Evolutionary conservation across 2,113 vertebrate species (phyloP), one percentile per base, ranked within the genome.

Genomic region (Nerophis ophidion): DNA sequence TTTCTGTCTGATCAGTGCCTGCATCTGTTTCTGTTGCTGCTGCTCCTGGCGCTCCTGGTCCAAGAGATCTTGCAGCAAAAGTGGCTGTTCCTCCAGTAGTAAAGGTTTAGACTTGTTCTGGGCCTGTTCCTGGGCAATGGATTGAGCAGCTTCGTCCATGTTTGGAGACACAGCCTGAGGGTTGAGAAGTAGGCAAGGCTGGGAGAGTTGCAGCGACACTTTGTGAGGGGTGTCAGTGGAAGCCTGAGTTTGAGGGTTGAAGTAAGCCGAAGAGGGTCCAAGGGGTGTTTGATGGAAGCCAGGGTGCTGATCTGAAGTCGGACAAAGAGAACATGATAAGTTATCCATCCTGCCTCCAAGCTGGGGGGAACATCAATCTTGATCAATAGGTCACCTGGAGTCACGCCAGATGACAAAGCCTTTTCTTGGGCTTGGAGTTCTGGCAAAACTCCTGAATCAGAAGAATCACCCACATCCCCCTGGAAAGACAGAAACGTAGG

Each of bases 11-110:
- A 99, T 96, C 91, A 99, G 92, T 33, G 93, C 92, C 84, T 99
- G 97, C 96, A 99, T 99, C 79, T 99, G 95, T 46, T 94, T 88
- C 65, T 99, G 96, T 77, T 98, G 97, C 77, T 96, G 95, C 82
- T 99, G 97, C 63, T 99, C 97, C 60, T 98, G 94, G 5, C 95
- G 89, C 76, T 99, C 97, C 77, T 99, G 95, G 82, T 99, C 97
- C 83, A 99, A 76, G 45, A 99, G 93, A 42, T 99, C 97, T 85
- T 99, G 97, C 45, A 99, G 86, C 36, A 99, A 92, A 3, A 98
- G 92, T 0, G 97, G 97, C 79, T 99, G 97, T 5, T 99, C 97
- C 35, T 97, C 95, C 14, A 99, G 75, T 5, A 99, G 91, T 14
- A 98, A 87, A 0, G 92, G 92, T 57, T 94, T 87, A 45, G 35